Evolutionary conservation across 2,797 vertebrate genomes (phyloP).

Genomic region (Pseudochaenichthys georgianus): DNA sequence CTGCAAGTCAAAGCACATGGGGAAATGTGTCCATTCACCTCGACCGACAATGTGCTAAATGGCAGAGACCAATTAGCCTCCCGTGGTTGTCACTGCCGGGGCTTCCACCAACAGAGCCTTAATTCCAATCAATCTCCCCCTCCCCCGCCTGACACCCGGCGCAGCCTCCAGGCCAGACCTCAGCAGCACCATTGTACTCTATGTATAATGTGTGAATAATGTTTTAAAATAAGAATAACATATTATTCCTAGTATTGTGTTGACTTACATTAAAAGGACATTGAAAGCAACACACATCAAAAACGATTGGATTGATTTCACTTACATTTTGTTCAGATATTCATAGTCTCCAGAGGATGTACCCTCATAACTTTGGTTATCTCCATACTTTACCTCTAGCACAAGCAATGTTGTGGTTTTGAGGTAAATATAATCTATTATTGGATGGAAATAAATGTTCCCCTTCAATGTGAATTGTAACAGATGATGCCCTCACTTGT

Average conservation of each 20-base stretch:
- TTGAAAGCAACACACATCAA: not conserved
- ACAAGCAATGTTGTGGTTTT: too few species aligned
- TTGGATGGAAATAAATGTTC: too few species aligned
- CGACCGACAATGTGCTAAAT: conserved; percentile 85
- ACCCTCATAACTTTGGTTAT: too few species aligned
- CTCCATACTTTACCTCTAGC: too few species aligned
- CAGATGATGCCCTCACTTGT: too few species aligned
- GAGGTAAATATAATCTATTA: too few species aligned
- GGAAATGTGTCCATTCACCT: conserved; percentile 72
- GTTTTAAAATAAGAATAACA: not conserved
- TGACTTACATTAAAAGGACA: not conserved
- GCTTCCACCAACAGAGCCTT: conserved; percentile 67
- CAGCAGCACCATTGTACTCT: not conserved
- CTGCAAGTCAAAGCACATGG: conserved; percentile 75
- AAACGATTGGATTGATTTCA: too few species aligned
- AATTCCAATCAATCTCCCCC: conserved; percentile 73
- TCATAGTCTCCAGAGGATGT: not conserved
- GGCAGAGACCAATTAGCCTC: conserved; percentile 88
- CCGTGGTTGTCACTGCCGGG: conserved; percentile 62
- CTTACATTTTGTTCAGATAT: not conserved
- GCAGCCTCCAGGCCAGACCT: conserved; percentile 33
- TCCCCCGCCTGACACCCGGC: conserved; percentile 57
- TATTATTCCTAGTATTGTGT: not conserved
- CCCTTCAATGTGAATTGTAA: too few species aligned
- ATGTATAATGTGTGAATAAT: not conserved